Evolutionary conservation across 2,113 vertebrate species (phyloP), one percentile per base, ranked within the genome.

Genomic region (Thamnaconus septentrionalis): DNA sequence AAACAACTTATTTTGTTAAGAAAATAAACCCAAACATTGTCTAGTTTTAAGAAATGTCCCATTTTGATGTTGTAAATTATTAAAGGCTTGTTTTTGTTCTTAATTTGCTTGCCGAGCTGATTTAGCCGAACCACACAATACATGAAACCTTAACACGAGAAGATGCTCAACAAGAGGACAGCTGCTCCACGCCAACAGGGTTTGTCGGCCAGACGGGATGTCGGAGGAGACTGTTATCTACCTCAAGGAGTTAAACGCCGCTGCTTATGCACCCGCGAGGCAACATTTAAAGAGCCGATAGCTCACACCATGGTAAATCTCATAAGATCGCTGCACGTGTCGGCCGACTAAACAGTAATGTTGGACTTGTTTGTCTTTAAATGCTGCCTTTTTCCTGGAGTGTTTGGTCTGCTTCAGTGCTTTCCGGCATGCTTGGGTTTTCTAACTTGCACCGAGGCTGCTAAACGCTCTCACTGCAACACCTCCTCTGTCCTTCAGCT

Each of bases 151-250:
- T 57, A 4, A 11, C 8, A 55, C 41, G 11, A 53, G 55, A 68
- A 44, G 31, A 50, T 53, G 56, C 11, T 56, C n/a, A 63, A 53
- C 39, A 6, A 31, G 53, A 41, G 41, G 40, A 3, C 40, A 10
- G n/a, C 11, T 8, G 5, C 11, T 53, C 41, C 48, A 64, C 7
- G 31, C 55, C 46, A 53, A 53, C 53, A 45, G 52, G 73, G 66
- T 72, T 72, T 56, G 64, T 54, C 68, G 53, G 60, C 61, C 18
- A n/a, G 4, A 10, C 8, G 55, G 59, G 41, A 47, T 55, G 59
- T 59, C 68, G 58, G 60, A 69, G 59, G 69, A 71, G 72, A 75
- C 61, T 59, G 69, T 56, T 64, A 84, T 84, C 86, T 88, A 88
- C 87, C 85, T 90, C 80, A 85, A 59, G 44, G 59, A 71, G 80